These are phyloP conservation scores for Tachina grossa DNA, from an alignment of 2,888 invertebrate genomes.

Conservation along the genomic window DNA sequence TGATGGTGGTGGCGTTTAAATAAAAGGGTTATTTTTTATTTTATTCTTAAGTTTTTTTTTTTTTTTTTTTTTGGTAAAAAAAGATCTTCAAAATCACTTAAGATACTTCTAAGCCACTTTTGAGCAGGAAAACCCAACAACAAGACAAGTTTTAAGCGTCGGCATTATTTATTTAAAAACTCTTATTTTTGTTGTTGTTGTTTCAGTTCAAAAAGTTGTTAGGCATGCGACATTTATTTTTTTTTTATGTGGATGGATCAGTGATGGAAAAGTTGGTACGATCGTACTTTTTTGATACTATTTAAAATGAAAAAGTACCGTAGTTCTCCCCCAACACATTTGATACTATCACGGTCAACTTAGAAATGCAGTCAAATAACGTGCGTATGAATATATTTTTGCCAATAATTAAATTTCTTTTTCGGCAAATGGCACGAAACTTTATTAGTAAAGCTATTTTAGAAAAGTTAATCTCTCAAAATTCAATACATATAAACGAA, in stretches of 20 bases:
- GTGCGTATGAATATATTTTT: too few relatives aligned
- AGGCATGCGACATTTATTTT: constrained; percentile 61
- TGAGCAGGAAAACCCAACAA: constrained; percentile 1
- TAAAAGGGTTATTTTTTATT: constrained; percentile 48
- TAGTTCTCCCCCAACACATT: too few relatives aligned
- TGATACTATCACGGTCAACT: too few relatives aligned
- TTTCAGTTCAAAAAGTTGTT: constrained; percentile 17
- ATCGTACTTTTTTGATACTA: too few relatives aligned
- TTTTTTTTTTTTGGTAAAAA: constrained; percentile 5
- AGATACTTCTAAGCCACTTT: constrained; percentile 62
- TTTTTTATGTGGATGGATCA: constrained; percentile 17
- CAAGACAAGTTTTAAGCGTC: constrained; percentile 50
- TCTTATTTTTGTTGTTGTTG: constrained; percentile 1
- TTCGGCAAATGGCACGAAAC: too few relatives aligned
- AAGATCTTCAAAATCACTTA: constrained; percentile 63
- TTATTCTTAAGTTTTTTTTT: not conserved
- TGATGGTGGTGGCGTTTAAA: constrained; percentile 40
- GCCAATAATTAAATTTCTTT: too few relatives aligned
- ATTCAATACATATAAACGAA: too few relatives aligned
- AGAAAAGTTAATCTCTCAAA: too few relatives aligned
- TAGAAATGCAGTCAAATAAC: too few relatives aligned
- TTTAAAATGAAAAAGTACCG: too few relatives aligned
- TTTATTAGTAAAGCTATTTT: too few relatives aligned
- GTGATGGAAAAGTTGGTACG: too few relatives aligned
- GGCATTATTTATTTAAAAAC: constrained; percentile 24